Conservation (phyloP, 1,140 invertebrate species). For the Ylistrum balloti region DNA sequence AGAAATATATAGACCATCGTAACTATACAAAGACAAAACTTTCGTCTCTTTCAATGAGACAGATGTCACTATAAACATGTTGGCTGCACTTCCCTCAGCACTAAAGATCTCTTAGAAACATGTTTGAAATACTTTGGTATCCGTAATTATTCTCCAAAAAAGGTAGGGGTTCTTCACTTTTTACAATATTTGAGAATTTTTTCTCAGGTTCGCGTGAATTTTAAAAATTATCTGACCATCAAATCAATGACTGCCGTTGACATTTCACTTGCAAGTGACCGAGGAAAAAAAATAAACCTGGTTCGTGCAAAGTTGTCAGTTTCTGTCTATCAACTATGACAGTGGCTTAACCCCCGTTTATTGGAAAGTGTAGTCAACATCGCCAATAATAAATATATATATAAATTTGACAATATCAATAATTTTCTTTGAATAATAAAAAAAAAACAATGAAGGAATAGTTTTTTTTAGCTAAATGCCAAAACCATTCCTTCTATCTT, state of each 20-base stretch:
- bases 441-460: constrained; percentile 6
- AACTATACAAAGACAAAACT: neutral
- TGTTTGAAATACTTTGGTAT: neutral
- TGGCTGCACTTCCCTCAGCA: neutral
- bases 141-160: too few species aligned
- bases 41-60: constrained; percentile 12
- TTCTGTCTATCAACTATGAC: too few species aligned
- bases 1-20: constrained; percentile 19
- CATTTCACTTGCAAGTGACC: too few species aligned
- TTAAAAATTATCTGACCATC: neutral
- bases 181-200: neutral
- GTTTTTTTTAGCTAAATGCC: neutral
- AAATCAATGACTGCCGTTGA: neutral
- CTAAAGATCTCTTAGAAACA: neutral
- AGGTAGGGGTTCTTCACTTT: neutral
- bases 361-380: neutral
- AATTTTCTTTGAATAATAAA: neutral
- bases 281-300: too few species aligned
- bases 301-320: too few species aligned
- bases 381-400: constrained; percentile 3
- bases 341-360: neutral
- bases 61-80: neutral
- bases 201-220: neutral
- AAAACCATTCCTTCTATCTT: neutral
- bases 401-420: constrained; percentile 40